Percentiles rank a stretch among this genome's conserved stretches.
These are phyloP conservation scores for Thereva nobilitata DNA, from an alignment of 2,888 invertebrate genomes.

Conservation along the genomic window DNA sequence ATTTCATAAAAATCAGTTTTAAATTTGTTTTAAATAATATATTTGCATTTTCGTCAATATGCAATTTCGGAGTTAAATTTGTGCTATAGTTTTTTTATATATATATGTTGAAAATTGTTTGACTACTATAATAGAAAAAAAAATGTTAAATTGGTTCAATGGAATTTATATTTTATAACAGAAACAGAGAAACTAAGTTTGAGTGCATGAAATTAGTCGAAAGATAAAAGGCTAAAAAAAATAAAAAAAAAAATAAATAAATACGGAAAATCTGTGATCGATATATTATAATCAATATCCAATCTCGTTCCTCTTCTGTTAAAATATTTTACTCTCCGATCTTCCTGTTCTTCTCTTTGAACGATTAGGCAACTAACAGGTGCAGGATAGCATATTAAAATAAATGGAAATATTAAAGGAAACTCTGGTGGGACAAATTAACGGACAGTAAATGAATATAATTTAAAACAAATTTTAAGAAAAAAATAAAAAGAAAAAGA, in stretches of 20 bases:
- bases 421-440: no score
- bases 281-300: slow-evolving; percentile 41
- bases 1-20: slow-evolving; percentile 37
- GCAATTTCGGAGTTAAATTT: not conserved
- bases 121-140: no score
- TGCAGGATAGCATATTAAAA: slow-evolving; percentile 20
- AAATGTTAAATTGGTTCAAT: no score
- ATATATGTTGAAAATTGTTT: no score
- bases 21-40: slow-evolving; percentile 16
- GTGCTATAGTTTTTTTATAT: no score
- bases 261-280: slow-evolving; percentile 39
- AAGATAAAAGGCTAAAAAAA: slow-evolving; percentile 6
- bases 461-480: slow-evolving; percentile 14
- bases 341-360: slow-evolving; percentile 14
- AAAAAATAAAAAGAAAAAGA: slow-evolving; percentile 23
- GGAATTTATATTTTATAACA: no score
- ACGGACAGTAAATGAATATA: slow-evolving; percentile 1
- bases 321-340: slow-evolving; percentile 9
- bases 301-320: slow-evolving; percentile 18
- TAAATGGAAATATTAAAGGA: not conserved
- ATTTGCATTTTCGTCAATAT: slow-evolving; percentile 21
- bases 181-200: not conserved
- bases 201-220: not conserved
- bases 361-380: slow-evolving; percentile 4
- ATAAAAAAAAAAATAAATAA: slow-evolving; percentile 24